Evolutionary conservation across 2,113 vertebrate species (phyloP), one percentile per base, ranked within the genome.

Genomic region (Silurus glanis): DNA sequence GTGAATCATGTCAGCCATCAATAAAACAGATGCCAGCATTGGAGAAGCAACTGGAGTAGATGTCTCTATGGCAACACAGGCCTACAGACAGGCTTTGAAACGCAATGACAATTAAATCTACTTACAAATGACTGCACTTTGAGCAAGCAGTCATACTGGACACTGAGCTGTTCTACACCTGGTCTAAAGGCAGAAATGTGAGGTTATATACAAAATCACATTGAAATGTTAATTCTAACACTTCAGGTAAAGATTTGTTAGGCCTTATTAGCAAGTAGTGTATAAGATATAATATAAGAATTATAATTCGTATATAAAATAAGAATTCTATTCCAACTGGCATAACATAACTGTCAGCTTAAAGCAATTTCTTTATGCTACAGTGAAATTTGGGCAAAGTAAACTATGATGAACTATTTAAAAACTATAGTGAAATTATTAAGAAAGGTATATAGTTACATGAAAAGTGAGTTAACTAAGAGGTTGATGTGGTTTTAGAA

Each of bases 51-150:
- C 25, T 37, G 14, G 71, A 80, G 80, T 81, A 82, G 45, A 86
- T 84, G 78, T 91, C 69, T 85, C 83, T 83, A 62, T 76, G 61
- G 80, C 75, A 89, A 87, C 83, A 69, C 80, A 82, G 61, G 69
- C 64, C 56, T 59, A 86, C 9, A 71, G 56, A 82, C 78, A 67
- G 58, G 80, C 49, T 45, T n/a, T 86, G 74, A 82, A 78, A 83
- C 82, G 76, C 82, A 88, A 87, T 78, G 81, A 78, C 66, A 88
- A 89, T 91, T 87, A 89, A 88, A 87, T 83, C 28, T 84, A 89
- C 2, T 86, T 45, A 47, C 61, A 85, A 74, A 69, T 85, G 85
- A 85, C 71, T 49, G 23, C 74, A 28, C 71, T 56, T n/a, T 47
- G 83, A 80, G 83, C 64, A 21, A 14, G 47, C 83, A 58, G 47